Evolutionary conservation across 2,888 invertebrate species (phyloP), one percentile per base, ranked within the genome.

Genomic region (Ephialtes manifestator): DNA sequence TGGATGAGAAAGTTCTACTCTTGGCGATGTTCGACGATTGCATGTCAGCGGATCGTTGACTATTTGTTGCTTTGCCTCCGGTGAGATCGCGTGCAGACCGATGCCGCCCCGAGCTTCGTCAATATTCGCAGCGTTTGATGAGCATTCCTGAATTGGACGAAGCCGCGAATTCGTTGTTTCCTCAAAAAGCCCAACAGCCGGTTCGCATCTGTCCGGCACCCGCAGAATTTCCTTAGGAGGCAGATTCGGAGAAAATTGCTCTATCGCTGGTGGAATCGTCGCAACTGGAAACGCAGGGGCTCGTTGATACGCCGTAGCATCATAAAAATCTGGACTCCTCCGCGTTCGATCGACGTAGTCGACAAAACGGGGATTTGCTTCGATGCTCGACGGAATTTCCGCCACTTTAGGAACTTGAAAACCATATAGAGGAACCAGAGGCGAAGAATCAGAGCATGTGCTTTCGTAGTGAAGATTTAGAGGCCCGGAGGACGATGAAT

Each of bases 1-100:
- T 20, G 93, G 93, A 81, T 90, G 91, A 4, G 93, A 92, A 53
- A 93, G 83, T 85, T 92, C 90, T 15, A 89, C 88, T 81, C 90
- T 91, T 31, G 77, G 60, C 28, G 74, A 58, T 53, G 63, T 72
- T 58, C 60, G 76, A 43, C 53, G 76, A 77, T 80, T 72, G 87
- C 85, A 79, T 63, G 85, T 63, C 67, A 79, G 15, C 46, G 71
- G 43, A 81, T 86, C 81, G 83, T 72, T 68, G 63, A 78, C 63
- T 70, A 58, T 43, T 67, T 39, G 76, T 48, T 83, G 43, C 63
- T 75, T 35, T 39, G 53, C 68, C 74, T 79, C 60, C 48, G 80
- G 31, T 35, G 68, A 48, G 72, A 75, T 79, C 81, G 85, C 65
- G 82, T 75, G 77, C 70, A 70, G 75, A 13, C 60, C 70, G 58